Evolutionary conservation across 2,888 invertebrate species (phyloP).

Genomic region (Andrena chrysosceles): DNA sequence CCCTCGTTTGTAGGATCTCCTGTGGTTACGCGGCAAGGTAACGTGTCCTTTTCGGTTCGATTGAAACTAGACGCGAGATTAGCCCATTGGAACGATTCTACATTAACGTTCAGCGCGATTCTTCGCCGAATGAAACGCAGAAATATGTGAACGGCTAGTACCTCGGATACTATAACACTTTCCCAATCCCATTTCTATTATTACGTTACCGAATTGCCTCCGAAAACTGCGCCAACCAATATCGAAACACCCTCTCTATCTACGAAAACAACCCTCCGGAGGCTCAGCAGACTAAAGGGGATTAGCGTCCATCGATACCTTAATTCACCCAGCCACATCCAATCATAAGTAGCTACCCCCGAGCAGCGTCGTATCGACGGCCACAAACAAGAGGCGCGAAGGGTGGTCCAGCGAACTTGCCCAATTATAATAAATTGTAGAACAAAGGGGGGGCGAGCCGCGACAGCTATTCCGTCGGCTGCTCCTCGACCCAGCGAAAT

Average conservation of each 20-base stretch:
- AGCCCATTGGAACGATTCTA: neutral
- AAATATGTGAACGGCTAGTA: neutral
- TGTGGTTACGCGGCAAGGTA: neutral
- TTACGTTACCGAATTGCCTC: too few species aligned
- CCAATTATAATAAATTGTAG: conserved; percentile 48
- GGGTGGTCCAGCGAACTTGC: neutral
- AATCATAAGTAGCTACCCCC: neutral
- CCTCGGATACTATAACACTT: too few species aligned
- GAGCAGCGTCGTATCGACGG: neutral
- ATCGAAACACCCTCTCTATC: too few species aligned
- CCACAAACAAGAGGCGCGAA: neutral
- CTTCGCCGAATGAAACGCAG: neutral
- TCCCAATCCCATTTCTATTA: too few species aligned
- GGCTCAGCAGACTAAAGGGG: neutral
- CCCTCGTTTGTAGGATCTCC: neutral
- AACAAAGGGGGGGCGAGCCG: neutral
- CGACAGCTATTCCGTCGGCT: conserved; percentile 34
- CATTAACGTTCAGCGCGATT: conserved; percentile 3
- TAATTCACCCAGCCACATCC: neutral
- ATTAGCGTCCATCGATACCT: neutral
- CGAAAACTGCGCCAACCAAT: too few species aligned
- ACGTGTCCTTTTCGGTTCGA: conserved; percentile 7
- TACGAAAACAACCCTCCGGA: neutral
- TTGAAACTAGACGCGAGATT: neutral
- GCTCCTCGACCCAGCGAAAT: conserved; percentile 41